Conservation (phyloP, 2,797 vertebrate species). For the Meriones psammophilus region DNA sequence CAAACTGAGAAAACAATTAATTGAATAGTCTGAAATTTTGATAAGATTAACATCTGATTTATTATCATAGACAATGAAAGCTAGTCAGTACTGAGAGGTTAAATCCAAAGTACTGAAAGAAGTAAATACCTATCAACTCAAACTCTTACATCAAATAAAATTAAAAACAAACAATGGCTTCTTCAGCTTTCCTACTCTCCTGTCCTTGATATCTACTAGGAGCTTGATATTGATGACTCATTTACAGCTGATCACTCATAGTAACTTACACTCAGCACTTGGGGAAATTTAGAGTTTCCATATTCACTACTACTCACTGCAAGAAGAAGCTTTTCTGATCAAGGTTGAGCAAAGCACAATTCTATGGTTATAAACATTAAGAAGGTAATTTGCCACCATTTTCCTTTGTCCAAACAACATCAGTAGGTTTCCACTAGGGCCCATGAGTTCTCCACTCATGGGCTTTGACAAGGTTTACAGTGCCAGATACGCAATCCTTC, state of each 20-base stretch:
- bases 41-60: not conserved
- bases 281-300: not conserved
- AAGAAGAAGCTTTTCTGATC: not conserved
- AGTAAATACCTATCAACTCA: not conserved
- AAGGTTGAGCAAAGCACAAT: not conserved
- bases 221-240: not conserved
- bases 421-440: not conserved
- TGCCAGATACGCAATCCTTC: not conserved
- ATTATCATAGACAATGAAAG: not conserved
- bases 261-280: not conserved
- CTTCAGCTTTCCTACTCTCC: too few relatives aligned
- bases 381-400: not conserved
- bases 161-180: not conserved
- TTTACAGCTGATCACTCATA: not conserved
- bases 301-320: not conserved
- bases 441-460: not conserved
- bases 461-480: not conserved
- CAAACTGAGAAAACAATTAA: not conserved
- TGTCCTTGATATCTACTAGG: too few relatives aligned
- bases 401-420: not conserved
- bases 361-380: not conserved
- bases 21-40: not conserved
- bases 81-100: not conserved
- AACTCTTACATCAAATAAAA: not conserved
- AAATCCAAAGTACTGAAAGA: not conserved